Base-by-base conservation (phyloP, 1,140 invertebrate species). In the Drosophila navojoa region DNA sequence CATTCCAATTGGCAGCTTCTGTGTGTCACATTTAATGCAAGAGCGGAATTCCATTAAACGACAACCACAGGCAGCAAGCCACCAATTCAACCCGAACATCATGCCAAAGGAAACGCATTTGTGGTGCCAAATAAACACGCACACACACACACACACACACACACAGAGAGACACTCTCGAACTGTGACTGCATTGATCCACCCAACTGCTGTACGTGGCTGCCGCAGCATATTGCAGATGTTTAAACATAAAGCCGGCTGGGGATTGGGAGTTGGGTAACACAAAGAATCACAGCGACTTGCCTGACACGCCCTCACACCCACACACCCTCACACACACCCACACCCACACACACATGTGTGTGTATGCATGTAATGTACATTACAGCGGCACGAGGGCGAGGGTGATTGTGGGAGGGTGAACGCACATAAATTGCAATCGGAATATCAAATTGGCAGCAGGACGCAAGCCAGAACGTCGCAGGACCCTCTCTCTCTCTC, bases 31-130 rank as follows among this genome's bases (percentile, higher is more conserved):
- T 87, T 89, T 87, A 87, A 87, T 87, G 82, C 76, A 79, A 82
- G 76, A 86, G 74, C 81, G 81, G 85, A 90, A 90, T 90, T 90
- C 85, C 86, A 90, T 90, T 90, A 90, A 90, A 81, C 81, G 86
- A 79, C 85, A 90, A 90, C 85, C 85, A 58, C 85, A 90, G 78
- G 79, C 84, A 80, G 58, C 82, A 82, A 80, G 74, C 81, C 77
- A 74, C 57, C 66, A 70, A 69, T 44, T 52, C 29, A 44, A 40
- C 45, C 32, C 47, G 64, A 38, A 55, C 58, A 55, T 44, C 69
- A 40, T 53, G 22, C 69, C 67, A 76, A 64, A 76, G 79, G 84
- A 87, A 87, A 84, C 84, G 84, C 85, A 87, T 87, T 87, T 89
- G 79, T 74, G 84, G 84, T 89, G 79, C 79, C 79, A 84, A 87